Base-by-base conservation (phyloP, 2,888 invertebrate genomes). In the Ischnura elegans region DNA sequence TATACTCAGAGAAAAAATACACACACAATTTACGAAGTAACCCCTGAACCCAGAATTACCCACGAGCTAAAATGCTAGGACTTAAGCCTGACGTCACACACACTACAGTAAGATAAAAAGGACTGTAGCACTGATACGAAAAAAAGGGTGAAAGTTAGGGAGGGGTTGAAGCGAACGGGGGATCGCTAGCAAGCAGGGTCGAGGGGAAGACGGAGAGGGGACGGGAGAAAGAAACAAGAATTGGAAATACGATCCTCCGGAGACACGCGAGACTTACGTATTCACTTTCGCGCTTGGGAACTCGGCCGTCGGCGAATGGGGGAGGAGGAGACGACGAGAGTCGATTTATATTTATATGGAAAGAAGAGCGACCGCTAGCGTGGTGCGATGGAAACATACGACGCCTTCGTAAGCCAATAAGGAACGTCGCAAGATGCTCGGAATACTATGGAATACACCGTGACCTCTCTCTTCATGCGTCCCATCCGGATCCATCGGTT, bases 231-330 rank as follows among this genome's bases (percentile, higher is more conserved):
- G 43, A 86, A 43, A 45, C 21, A 25, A n/a, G 86, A 86, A 29
- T 84, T 76, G 76, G 76, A 76, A 76, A 76, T 25, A 36, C 36
- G 76, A 76, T 76, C 76, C 76, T 16, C 36, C 51, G 19, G 76
- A 36, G 76, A 76, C 76, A 76, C 76, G 76, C 76, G 76, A 76
- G 76, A 29, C 10, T 76, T 36, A 36, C 76, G 76, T 36, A 76
- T 76, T 76, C 76, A 76, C 29, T 76, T 76, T 36, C 76, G 76
- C 36, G 76, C 76, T 19, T n/a, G 61, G 61, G n/a, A 13, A 61
- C n/a, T 61, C 61, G 61, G n/a, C n/a, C 61, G 61, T n/a, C 25
- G 61, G 61, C 25, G n/a, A 61, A 8, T 61, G 36, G 76, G 36
- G 76, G 36, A 6, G 16, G 76, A 36, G 13, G 16, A 36, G 76